Percentiles rank a stretch among this genome's conserved stretches.
These are phyloP conservation scores for Cistogaster globosa DNA, from an alignment of 2,888 invertebrate genomes.

Conservation along the genomic window DNA sequence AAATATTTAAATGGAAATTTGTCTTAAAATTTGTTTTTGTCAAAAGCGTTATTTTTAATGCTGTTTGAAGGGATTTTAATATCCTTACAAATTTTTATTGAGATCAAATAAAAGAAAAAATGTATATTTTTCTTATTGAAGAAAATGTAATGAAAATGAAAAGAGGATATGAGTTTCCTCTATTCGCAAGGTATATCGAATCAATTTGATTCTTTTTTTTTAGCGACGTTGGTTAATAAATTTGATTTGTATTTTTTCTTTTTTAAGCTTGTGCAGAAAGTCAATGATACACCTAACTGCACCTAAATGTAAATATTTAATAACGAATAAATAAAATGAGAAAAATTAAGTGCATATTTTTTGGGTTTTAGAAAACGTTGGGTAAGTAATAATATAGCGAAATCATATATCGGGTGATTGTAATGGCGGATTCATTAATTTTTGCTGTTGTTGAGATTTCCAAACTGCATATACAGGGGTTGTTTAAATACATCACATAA, in stretches of 20 bases:
- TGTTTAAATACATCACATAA: too few species aligned
- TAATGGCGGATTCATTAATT: too few species aligned
- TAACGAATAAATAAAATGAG: too few species aligned
- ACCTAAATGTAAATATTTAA: too few species aligned
- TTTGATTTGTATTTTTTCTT: slow-evolving; percentile 34
- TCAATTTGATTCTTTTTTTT: slow-evolving; percentile 12
- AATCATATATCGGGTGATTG: too few species aligned
- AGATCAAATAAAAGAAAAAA: slow-evolving; percentile 19
- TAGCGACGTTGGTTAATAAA: slow-evolving; percentile 1
- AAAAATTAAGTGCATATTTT: too few species aligned
- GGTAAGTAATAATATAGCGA: too few species aligned
- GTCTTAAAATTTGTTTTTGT: slow-evolving; percentile 25
- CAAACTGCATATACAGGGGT: too few species aligned
- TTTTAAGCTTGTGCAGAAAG: background rate
- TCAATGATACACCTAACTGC: too few species aligned
- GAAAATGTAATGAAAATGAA: slow-evolving; percentile 52
- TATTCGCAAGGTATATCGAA: slow-evolving; percentile 55
- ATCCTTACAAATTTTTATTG: slow-evolving; percentile 56
- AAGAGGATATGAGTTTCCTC: slow-evolving; percentile 70
- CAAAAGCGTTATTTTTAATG: slow-evolving; percentile 1
- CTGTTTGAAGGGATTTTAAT: slow-evolving; percentile 54
- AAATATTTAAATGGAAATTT: slow-evolving; percentile 62
- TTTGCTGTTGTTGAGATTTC: too few species aligned
- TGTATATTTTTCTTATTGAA: slow-evolving; percentile 14
- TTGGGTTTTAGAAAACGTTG: too few species aligned